Evolutionary conservation across 2,113 vertebrate species (phyloP), one percentile per base, ranked within the genome.

Genomic region (Pyxicephalus adspersus): DNA sequence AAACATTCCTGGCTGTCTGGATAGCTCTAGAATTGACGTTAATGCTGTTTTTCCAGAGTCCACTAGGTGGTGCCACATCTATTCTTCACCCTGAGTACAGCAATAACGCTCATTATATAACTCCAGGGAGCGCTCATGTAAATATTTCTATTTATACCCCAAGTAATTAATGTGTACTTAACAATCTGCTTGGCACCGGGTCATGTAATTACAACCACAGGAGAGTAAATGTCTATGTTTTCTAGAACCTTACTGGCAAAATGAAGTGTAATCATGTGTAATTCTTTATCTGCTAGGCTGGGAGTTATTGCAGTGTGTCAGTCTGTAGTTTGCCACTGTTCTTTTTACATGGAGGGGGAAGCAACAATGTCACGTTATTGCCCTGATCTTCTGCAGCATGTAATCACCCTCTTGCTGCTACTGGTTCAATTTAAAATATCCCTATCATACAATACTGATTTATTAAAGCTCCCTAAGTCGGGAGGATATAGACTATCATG

Each of bases 91-190:
- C 15, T 23, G 22, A 54, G 51, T 18, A 78, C 63, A 34, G n/a
- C 2, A 8, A 26, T 45, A 13, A 9, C 60, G 7, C 22, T 25
- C 34, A 54, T 81, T 22, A 52, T 66, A 4, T 15, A 58, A 61
- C 78, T 23, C 78, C 0, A 28, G 79, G 57, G 68, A 52, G 26
- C 25, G 5, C 54, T 23, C n/a, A 26, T 73, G 60, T 74, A 81
- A 81, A 73, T 81, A 74, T 81, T 81, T 31, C 50, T 72, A 52
- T 52, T 52, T 38, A 31, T 81, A 23, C 0, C 16, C 19, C 13
- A 52, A n/a, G 60, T 26, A 73, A 73, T 81, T 64, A 81, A 25
- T 23, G 26, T 28, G 79, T 22, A 38, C 45, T 64, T 74, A 64
- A 65, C 68, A 63, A 15, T 26, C 34, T 63, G 9, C 50, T 34